Conservation (phyloP, 2,797 vertebrate species). For the Xiphophorus birchmanni region DNA sequence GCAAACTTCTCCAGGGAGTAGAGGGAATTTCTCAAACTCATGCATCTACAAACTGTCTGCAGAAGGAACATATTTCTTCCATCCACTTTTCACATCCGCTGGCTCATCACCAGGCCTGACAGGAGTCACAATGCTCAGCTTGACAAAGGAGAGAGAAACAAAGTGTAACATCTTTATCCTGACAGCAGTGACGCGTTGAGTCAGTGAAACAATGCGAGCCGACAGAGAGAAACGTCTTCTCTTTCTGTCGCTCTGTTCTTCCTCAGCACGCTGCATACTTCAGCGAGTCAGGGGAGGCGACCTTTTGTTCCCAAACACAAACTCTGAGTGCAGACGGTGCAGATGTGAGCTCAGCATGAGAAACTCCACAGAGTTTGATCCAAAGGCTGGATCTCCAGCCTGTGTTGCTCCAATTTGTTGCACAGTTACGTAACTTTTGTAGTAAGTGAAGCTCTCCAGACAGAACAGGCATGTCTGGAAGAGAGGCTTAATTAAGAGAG, state of each 20-base stretch:
- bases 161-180: neutral
- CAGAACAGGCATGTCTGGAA: neutral
- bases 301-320: conserved; percentile 65
- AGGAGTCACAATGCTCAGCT: conserved; percentile 16
- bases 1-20: conserved; percentile 27
- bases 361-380: conserved; percentile 10
- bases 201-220: conserved; percentile 10
- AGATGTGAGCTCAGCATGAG: conserved; percentile 27
- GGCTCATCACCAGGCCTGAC: conserved; percentile 11
- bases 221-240: neutral
- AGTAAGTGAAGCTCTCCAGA: neutral
- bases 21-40: conserved; percentile 2
- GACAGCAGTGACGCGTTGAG: neutral
- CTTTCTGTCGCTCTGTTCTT: conserved; percentile 24
- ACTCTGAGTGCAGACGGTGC: conserved; percentile 27
- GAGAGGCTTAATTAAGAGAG: neutral
- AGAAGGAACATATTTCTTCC: neutral
- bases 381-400: neutral
- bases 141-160: neutral
- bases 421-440: neutral
- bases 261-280: conserved; percentile 49
- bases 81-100: conserved; percentile 11
- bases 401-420: neutral
- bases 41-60: conserved; percentile 11
- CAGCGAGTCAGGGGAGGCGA: conserved; percentile 54